Evolutionary conservation across 2,113 vertebrate genomes (phyloP).

Genomic region (Eptesicus fuscus): DNA sequence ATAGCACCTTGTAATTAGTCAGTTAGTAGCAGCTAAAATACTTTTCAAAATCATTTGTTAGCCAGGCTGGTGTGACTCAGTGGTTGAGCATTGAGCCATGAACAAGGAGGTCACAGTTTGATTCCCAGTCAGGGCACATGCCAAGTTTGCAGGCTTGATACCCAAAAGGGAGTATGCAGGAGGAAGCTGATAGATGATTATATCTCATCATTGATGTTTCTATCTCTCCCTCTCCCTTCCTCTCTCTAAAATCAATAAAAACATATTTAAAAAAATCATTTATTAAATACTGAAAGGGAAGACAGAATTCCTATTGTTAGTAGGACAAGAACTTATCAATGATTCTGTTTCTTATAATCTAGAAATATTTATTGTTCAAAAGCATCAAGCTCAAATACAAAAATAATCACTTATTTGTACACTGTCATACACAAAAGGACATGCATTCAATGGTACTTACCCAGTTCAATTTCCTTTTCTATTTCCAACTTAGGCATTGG

Average conservation of each 20-base stretch:
- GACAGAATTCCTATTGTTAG: neutral
- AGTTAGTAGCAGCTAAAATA: slow-evolving; percentile 15
- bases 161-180: too few species aligned
- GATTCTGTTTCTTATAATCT: neutral
- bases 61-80: too few species aligned
- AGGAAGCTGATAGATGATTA: too few species aligned
- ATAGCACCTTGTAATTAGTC: neutral
- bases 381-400: slow-evolving; percentile 5
- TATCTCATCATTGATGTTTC: too few species aligned
- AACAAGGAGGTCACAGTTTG: too few species aligned
- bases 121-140: too few species aligned
- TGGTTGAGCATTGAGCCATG: too few species aligned
- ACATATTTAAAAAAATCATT: neutral
- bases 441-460: slow-evolving; percentile 65
- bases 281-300: slow-evolving; percentile 30
- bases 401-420: slow-evolving; percentile 26
- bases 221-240: too few species aligned
- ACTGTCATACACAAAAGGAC: neutral
- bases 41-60: slow-evolving; percentile 47
- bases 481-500: slow-evolving; percentile 78
- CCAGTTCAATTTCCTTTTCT: slow-evolving; percentile 75
- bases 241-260: too few species aligned
- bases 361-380: neutral
- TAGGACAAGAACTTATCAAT: neutral
- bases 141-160: too few species aligned